Evolutionary conservation across 1,140 invertebrate genomes (phyloP).

Genomic region (Ceratosolen fusciceps): DNA sequence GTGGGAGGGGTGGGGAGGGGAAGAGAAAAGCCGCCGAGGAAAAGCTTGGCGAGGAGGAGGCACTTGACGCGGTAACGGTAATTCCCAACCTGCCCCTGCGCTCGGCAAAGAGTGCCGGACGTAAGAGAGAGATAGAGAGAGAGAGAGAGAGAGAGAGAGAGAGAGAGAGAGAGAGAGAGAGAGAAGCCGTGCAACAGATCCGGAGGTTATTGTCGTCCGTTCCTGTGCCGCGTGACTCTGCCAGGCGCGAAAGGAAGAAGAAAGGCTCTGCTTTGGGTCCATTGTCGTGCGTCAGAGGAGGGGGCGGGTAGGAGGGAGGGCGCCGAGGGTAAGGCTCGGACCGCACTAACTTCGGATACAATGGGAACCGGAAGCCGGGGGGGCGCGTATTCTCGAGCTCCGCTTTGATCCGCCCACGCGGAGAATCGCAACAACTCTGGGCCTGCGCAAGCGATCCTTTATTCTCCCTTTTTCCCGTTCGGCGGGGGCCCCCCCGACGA

Average conservation of each 20-base stretch:
- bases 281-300: too few species aligned
- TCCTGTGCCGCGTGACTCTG: background rate
- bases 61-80: slow-evolving; percentile 11
- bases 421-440: background rate
- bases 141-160: too few species aligned
- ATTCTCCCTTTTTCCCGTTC: too few species aligned
- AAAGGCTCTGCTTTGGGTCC: background rate
- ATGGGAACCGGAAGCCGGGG: slow-evolving; percentile 22
- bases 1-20: background rate
- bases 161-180: too few species aligned
- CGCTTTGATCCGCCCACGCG: slow-evolving; percentile 40
- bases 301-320: too few species aligned
- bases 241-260: background rate
- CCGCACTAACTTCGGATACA: too few species aligned
- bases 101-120: too few species aligned
- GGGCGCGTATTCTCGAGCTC: slow-evolving; percentile 3
- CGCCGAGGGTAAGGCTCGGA: background rate
- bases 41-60: background rate
- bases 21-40: background rate
- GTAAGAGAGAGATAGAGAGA: too few species aligned
- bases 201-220: background rate
- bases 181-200: background rate
- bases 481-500: background rate
- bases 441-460: background rate
- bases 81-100: slow-evolving; percentile 3